These are phyloP conservation scores for Plusia festucae DNA, from an alignment of 2,888 invertebrate genomes.

Conservation along the genomic window DNA sequence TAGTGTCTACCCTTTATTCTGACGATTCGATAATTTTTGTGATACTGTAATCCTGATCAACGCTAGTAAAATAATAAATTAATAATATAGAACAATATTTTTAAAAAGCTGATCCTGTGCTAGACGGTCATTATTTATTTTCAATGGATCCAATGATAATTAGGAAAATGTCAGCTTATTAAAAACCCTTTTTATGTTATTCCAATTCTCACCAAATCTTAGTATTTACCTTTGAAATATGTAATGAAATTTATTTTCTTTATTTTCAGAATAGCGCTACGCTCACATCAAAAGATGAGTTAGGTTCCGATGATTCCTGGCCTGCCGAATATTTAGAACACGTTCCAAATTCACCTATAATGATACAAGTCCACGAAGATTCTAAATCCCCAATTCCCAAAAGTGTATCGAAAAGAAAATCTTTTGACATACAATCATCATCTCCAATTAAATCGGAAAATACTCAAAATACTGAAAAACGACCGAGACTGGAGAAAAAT, in stretches of 20 bases:
- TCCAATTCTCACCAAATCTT: constrained; percentile 46
- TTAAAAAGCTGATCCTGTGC: constrained; percentile 31
- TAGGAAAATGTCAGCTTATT: constrained; percentile 54
- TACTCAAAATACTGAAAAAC: neutral
- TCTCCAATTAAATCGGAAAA: neutral
- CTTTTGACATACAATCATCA: neutral
- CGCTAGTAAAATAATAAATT: constrained; percentile 34
- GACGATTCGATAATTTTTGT: no score
- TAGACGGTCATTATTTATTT: constrained; percentile 13
- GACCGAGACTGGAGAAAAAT: neutral
- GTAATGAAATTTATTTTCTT: constrained; percentile 39
- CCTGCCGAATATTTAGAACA: neutral
- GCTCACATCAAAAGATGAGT: constrained; percentile 42
- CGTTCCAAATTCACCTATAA: neutral
- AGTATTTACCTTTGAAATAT: constrained; percentile 52
- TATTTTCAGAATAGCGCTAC: constrained; percentile 43
- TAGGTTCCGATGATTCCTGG: constrained; percentile 29
- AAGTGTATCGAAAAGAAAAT: neutral
- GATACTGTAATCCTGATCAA: constrained; percentile 30
- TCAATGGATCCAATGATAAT: constrained; percentile 35
- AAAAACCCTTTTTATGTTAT: constrained; percentile 41
- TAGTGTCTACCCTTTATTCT: constrained; percentile 33
- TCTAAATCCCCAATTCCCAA: neutral
- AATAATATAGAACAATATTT: no score
- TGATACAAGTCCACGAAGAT: neutral